Evolutionary conservation across 2,113 vertebrate species (phyloP).

Genomic region (Xyrauchen texanus): DNA sequence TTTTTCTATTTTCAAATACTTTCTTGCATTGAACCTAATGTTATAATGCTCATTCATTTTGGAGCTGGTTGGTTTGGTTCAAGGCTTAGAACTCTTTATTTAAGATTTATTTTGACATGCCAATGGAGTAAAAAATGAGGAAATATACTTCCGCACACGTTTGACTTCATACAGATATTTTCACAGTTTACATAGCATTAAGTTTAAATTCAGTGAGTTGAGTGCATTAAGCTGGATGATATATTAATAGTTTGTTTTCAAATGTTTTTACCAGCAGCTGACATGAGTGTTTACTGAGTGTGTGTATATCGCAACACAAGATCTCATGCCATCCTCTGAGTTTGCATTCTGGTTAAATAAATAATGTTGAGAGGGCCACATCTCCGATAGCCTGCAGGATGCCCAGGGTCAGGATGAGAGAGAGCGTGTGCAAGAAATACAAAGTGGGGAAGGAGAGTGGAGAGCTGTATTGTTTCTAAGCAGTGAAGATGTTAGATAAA

Average conservation of each 20-base stretch:
- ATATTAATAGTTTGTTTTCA: neutral
- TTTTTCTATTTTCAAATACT: no score
- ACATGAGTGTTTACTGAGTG: neutral
- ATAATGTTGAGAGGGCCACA: constrained; percentile 27
- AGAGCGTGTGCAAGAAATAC: neutral
- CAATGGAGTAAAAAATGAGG: no score
- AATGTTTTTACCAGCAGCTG: neutral
- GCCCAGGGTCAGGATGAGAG: constrained; percentile 18
- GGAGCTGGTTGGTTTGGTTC: no score
- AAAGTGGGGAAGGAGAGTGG: neutral
- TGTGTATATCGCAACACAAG: constrained; percentile 2
- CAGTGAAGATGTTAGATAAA: constrained; percentile 41
- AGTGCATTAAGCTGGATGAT: neutral
- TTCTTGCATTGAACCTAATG: no score
- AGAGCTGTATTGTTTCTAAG: constrained; percentile 38
- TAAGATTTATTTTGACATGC: no score
- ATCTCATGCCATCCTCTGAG: constrained; percentile 20
- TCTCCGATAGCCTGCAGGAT: constrained; percentile 33
- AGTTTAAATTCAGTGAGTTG: neutral
- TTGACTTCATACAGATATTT: neutral
- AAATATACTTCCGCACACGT: no score
- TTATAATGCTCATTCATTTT: no score
- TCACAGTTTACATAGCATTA: neutral
- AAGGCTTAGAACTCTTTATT: no score
- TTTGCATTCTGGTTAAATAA: constrained; percentile 58